Conservation (phyloP, 2,797 vertebrate genomes). For the Rhinophrynus dorsalis region DNA sequence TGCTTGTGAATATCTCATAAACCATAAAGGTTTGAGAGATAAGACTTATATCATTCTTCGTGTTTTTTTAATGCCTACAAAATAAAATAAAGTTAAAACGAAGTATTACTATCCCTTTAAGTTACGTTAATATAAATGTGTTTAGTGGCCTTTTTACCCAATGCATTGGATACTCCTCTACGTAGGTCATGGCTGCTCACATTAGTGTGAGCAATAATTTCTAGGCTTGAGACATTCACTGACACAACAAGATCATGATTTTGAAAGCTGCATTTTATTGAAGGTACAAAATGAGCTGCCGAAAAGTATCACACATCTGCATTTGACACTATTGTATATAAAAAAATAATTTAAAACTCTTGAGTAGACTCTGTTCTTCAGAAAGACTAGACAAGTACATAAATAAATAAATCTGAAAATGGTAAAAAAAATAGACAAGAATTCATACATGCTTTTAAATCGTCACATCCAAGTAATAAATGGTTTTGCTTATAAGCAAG, state of each 20-base stretch:
- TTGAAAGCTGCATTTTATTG: slow-evolving; percentile 50
- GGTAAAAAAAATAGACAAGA: neutral
- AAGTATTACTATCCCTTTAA: no score
- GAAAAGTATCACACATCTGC: slow-evolving; percentile 43
- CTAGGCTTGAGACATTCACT: no score
- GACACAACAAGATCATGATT: neutral
- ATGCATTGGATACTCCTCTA: no score
- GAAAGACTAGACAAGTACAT: slow-evolving; percentile 20
- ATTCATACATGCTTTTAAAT: slow-evolving; percentile 38
- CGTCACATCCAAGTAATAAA: neutral
- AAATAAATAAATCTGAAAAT: slow-evolving; percentile 40
- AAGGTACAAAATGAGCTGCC: slow-evolving; percentile 48
- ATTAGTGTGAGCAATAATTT: no score
- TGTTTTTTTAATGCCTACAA: no score
- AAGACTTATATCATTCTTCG: no score
- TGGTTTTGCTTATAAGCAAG: slow-evolving; percentile 33
- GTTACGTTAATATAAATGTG: no score
- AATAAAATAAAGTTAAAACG: no score
- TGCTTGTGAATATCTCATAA: no score
- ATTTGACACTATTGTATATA: slow-evolving; percentile 34
- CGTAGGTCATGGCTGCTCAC: no score
- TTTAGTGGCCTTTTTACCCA: no score
- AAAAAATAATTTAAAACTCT: slow-evolving; percentile 41
- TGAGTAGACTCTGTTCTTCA: slow-evolving; percentile 12
- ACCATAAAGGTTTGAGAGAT: no score